These are phyloP conservation scores for Platyscapa corneri DNA, from an alignment of 1,140 invertebrate species.

Conservation along the genomic window DNA sequence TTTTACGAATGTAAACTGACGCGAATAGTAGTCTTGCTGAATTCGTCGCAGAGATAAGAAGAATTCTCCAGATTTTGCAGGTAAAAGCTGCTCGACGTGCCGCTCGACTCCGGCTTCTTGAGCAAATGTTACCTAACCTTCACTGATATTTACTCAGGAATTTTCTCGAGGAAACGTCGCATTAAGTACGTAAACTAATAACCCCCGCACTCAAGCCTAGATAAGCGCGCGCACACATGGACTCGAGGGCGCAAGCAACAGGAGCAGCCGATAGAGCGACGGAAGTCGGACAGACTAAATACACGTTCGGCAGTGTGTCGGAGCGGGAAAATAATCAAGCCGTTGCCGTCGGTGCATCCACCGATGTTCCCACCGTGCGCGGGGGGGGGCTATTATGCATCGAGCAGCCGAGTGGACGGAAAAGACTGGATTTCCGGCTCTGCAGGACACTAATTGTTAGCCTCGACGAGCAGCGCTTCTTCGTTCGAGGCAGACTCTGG, in stretches of 20 bases:
- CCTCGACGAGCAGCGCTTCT: slow-evolving; percentile 1
- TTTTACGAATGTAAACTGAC: not conserved
- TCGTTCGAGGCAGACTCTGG: not conserved
- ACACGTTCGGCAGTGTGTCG: not conserved
- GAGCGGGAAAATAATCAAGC: not conserved
- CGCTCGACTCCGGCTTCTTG: not conserved
- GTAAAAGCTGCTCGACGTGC: not conserved
- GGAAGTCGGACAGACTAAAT: slow-evolving; percentile 19
- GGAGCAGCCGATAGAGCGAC: not conserved
- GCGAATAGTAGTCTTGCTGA: not conserved
- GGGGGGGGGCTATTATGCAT: no score
- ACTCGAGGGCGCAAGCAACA: not conserved
- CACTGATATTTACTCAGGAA: not conserved
- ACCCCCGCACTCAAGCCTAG: not conserved
- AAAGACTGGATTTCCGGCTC: not conserved
- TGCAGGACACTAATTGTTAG: slow-evolving; percentile 11
- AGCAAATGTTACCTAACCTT: not conserved
- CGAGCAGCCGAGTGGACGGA: not conserved
- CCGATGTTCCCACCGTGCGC: not conserved
- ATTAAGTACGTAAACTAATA: not conserved
- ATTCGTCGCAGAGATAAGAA: not conserved
- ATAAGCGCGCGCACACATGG: no score
- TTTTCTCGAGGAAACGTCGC: not conserved
- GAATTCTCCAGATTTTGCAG: not conserved
- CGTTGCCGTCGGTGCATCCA: not conserved